These are phyloP conservation scores for Drosophila suzukii DNA, from an alignment of 1,140 invertebrate genomes.

Conservation along the genomic window DNA sequence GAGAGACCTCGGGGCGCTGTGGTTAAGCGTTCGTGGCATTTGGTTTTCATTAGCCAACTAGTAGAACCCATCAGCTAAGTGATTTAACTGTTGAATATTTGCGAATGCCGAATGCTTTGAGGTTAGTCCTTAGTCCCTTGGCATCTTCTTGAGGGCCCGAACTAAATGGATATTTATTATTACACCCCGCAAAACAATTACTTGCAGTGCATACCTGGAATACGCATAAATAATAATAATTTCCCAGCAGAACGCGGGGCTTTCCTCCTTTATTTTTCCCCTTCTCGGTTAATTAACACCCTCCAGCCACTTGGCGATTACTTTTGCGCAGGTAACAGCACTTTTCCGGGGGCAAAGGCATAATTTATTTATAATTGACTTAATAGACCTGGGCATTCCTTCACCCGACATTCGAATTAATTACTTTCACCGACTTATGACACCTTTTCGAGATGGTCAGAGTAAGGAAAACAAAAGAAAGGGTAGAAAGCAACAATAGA, in stretches of 20 bases:
- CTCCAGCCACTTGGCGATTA: constrained; percentile 42
- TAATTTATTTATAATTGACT: constrained; percentile 82
- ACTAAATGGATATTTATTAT: constrained; percentile 51
- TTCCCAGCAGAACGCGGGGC: constrained; percentile 31
- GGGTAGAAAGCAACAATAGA: constrained; percentile 24
- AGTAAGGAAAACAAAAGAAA: background rate
- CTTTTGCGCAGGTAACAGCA: constrained; percentile 44
- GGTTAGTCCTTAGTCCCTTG: constrained; percentile 9
- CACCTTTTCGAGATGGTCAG: background rate
- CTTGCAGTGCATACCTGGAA: constrained; percentile 22
- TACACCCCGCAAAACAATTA: constrained; percentile 56
- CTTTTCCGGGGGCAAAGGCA: constrained; percentile 36
- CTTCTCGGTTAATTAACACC: constrained; percentile 49
- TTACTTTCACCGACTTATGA: constrained; percentile 69
- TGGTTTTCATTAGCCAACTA: constrained; percentile 57
- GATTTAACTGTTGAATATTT: constrained; percentile 66
- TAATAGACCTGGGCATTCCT: constrained; percentile 60
- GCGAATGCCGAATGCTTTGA: constrained; percentile 42
- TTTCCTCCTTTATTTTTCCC: background rate
- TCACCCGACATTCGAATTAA: constrained; percentile 45
- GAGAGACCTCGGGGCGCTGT: background rate
- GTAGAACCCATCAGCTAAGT: constrained; percentile 37
- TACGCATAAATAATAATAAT: constrained; percentile 76
- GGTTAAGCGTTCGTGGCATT: constrained; percentile 34
- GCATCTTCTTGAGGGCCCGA: background rate